phyloP scores from a whole-genome alignment of 2,888 invertebrate genomes.

The Apotomis capreana region DNA sequence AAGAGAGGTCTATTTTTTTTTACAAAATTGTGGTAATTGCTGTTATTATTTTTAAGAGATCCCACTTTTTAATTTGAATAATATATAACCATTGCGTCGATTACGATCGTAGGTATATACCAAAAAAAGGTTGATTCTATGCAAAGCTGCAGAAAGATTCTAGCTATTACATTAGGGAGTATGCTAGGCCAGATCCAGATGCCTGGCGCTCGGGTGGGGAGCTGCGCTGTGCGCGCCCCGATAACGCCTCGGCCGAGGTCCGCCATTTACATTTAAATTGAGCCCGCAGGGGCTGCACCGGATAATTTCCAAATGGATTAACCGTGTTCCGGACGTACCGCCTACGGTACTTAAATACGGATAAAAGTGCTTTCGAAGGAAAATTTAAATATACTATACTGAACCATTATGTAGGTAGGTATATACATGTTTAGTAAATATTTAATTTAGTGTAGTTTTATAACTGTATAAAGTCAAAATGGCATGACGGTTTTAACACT shows the following conservation, averaged over 20 bases:
- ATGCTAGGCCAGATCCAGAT: background rate
- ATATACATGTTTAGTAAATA: background rate
- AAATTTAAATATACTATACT: constrained; percentile 30
- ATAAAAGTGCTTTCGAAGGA: constrained; percentile 34
- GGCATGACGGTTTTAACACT: no score
- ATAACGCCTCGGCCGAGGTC: constrained; percentile 47
- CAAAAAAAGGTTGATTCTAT: no score
- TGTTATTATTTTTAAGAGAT: no score
- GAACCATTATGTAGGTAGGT: background rate
- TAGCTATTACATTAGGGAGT: background rate
- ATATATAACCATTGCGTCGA: no score
- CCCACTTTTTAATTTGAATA: no score
- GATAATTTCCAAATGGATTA: constrained; percentile 71
- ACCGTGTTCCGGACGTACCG: constrained; percentile 57
- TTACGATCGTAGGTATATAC: no score
- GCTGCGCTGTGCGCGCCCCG: constrained; percentile 44
- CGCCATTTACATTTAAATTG: constrained; percentile 75
- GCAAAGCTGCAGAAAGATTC: background rate
- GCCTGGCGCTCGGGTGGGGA: constrained; percentile 4
- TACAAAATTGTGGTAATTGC: no score
- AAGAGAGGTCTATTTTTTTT: no score
- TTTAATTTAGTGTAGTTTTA: no score
- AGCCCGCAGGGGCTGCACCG: constrained; percentile 66
- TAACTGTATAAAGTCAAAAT: no score
- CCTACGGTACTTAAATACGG: constrained; percentile 16